These are phyloP conservation scores for Tragelaphus imberbis DNA, from an alignment of 2,113 vertebrate species.

Conservation along the genomic window DNA sequence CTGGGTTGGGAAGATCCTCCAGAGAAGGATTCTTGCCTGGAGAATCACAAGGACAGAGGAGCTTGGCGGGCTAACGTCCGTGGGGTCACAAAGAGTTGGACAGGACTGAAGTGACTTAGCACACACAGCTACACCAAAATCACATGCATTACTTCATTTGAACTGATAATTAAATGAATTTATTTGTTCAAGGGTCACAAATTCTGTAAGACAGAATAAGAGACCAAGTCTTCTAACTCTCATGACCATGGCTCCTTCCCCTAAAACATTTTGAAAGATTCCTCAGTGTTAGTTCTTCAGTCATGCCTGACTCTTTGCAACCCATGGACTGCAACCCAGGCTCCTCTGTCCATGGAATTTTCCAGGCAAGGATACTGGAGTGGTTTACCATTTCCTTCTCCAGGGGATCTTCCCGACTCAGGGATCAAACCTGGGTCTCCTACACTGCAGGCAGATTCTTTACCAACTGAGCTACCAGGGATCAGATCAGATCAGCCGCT, in stretches of 20 bases:
- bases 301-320: background rate
- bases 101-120: background rate
- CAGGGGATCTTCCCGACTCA: accelerated
- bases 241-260: background rate
- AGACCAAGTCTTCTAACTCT: background rate
- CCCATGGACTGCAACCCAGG: background rate
- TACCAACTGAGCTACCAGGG: background rate
- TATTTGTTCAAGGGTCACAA: background rate
- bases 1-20: background rate
- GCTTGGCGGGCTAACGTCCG: accelerated
- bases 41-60: background rate
- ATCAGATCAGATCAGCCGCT: too few relatives aligned
- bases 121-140: background rate
- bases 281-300: background rate
- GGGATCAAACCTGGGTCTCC: background rate
- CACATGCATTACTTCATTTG: background rate
- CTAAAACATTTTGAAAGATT: background rate
- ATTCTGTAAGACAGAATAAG: background rate
- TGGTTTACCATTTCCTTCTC: background rate
- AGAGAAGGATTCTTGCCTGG: background rate
- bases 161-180: background rate
- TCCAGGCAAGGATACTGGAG: background rate
- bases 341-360: background rate
- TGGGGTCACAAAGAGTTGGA: background rate
- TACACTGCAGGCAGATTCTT: background rate